Conservation (phyloP, 2,113 vertebrate genomes). For the Mastomys coucha region DNA sequence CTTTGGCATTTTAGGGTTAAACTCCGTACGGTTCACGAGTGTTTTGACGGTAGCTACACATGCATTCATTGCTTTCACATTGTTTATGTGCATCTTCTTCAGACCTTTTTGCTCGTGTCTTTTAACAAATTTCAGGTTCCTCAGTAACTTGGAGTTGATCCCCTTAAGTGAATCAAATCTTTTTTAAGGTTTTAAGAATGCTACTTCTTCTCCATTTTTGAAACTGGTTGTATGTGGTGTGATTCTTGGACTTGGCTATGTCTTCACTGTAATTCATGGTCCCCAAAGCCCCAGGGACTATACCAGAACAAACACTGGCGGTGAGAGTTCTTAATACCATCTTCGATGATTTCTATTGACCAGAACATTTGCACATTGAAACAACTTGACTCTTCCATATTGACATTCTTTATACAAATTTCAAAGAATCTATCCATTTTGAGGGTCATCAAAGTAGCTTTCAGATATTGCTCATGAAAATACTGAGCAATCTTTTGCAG, state of each 20-base stretch:
- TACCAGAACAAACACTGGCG: neutral
- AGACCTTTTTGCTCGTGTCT: neutral
- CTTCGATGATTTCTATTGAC: neutral
- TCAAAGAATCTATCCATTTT: neutral
- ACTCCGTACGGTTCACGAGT: rapidly evolving
- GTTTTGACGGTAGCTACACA: no score
- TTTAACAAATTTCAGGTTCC: neutral
- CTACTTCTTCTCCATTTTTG: neutral
- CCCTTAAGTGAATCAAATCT: neutral
- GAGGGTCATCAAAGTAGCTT: neutral
- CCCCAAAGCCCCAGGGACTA: neutral
- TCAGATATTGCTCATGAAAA: neutral
- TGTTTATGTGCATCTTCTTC: neutral
- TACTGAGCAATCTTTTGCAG: neutral
- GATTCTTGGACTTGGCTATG: neutral
- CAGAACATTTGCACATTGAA: neutral
- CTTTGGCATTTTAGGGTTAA: neutral
- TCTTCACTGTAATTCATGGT: neutral
- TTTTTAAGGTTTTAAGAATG: neutral
- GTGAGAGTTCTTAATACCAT: neutral
- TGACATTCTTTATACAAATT: neutral
- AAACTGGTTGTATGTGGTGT: neutral
- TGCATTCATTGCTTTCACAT: neutral
- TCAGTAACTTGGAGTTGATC: neutral
- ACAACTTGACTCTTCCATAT: neutral